Percentiles rank a stretch among this genome's conserved stretches.
These are phyloP conservation scores for Oconnorella tubifera DNA, from an alignment of 2,888 invertebrate genomes.

Conservation along the genomic window DNA sequence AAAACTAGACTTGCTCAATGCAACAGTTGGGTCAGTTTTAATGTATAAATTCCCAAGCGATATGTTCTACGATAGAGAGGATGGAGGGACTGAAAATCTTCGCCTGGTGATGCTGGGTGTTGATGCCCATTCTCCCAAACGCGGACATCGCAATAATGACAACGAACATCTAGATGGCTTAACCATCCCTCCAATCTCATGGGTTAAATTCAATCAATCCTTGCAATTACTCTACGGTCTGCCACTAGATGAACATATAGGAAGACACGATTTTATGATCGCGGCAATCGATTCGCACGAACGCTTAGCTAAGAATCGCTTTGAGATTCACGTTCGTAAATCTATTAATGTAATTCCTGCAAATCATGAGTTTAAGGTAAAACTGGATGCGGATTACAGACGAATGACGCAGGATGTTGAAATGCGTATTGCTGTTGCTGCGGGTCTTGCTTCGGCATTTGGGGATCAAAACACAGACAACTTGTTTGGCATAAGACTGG, in stretches of 20 bases:
- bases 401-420: slow-evolving; percentile 71
- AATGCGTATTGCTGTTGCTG: slow-evolving; percentile 72
- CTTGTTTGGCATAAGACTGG: slow-evolving; percentile 71
- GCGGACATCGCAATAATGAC: not conserved
- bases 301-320: not conserved
- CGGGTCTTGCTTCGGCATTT: slow-evolving; percentile 71
- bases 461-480: slow-evolving; percentile 71
- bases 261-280: slow-evolving; percentile 71
- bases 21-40: slow-evolving; percentile 3
- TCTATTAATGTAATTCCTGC: not conserved
- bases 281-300: slow-evolving; percentile 67
- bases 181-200: slow-evolving; percentile 63
- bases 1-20: not conserved
- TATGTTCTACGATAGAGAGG: slow-evolving; percentile 10
- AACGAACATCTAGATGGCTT: not conserved
- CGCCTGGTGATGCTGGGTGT: not conserved
- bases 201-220: slow-evolving; percentile 83
- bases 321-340: slow-evolving; percentile 5
- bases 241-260: slow-evolving; percentile 70
- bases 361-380: slow-evolving; percentile 47
- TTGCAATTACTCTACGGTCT: slow-evolving; percentile 86
- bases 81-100: slow-evolving; percentile 5
- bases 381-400: slow-evolving; percentile 61
- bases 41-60: slow-evolving; percentile 13
- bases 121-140: not conserved